Base-by-base conservation (phyloP, 2,888 invertebrate species). In the Parelbella ahira region DNA sequence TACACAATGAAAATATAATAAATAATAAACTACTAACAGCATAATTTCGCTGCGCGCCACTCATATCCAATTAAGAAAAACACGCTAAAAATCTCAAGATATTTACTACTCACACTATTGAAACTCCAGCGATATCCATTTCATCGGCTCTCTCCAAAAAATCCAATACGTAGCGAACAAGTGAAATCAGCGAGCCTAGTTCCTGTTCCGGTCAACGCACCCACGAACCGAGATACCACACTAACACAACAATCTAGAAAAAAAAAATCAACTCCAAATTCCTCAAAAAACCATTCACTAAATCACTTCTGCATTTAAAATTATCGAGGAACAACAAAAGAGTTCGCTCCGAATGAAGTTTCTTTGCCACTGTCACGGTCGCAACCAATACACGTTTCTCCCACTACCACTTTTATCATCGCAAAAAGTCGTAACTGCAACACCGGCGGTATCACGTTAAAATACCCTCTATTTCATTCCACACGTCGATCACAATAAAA, bases 341-440 rank as follows among this genome's bases (percentile, higher is more conserved):
- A 32, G 39, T 33, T 49, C 50, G 37, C 50, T 48, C 48, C 37
- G 36, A 45, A 50, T 43, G 41, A 37, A 33, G 61, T 56, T 57
- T 50, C 55, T 53, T 54, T 37, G 47, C 53, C 59, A 70, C 63
- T 68, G 68, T 59, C 68, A 63, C 55, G 61, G 60, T 43, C 62
- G 50, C 45, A 15, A 4, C 20, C 30, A 23, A 44, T 49, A 51
- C 45, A 47, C 49, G 39, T 38, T 42, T 18, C 37, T 48, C 59
- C 42, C 48, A 53, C 60, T 56, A 56, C 58, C 54, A 45, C 57
- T 15, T 15, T 15, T 15, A 15, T 4, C 15, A 15, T 15, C 4
- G 3, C 7, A 23, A 15, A 4, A 15, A n/a, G n/a, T n/a, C n/a
- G n/a, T n/a, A n/a, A n/a, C n/a, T n/a, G n/a, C n/a, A n/a, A n/a